These are phyloP conservation scores for Zhuqinia jingwanae DNA, from an alignment of 2,888 invertebrate genomes.

Conservation along the genomic window DNA sequence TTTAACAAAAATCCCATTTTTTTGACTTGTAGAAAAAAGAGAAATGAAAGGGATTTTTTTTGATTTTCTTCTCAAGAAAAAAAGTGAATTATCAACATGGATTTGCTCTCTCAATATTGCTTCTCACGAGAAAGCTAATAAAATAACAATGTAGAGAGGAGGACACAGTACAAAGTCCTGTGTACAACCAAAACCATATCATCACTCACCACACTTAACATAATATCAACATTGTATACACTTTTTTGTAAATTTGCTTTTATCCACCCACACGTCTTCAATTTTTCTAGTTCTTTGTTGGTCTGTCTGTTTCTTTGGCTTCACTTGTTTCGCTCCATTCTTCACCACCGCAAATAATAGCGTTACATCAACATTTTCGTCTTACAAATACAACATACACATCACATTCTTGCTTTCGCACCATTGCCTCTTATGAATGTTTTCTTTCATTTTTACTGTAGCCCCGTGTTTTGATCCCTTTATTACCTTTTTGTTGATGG, in stretches of 20 bases:
- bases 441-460: constrained; percentile 1
- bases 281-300: no score
- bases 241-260: neutral
- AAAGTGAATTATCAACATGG: constrained; percentile 42
- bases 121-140: neutral
- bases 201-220: neutral
- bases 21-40: neutral
- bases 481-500: constrained; percentile 30
- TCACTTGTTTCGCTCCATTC: no score
- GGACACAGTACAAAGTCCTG: neutral
- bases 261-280: neutral
- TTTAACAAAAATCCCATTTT: neutral
- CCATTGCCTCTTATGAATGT: constrained; percentile 38
- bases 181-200: no score
- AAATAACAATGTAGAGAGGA: constrained; percentile 5
- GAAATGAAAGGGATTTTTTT: neutral
- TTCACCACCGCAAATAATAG: no score
- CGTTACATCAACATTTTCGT: neutral
- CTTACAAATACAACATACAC: no score
- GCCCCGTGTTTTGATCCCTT: constrained; percentile 42
- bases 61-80: constrained; percentile 26
- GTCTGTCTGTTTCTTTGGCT: neutral
- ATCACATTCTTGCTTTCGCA: constrained; percentile 14
- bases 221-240: neutral
- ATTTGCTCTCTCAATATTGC: constrained; percentile 52